A percentile compares a stretch with the other conserved stretches of the same genome.
Conservation (phyloP, 2,113 vertebrate species). For the Myrmecophaga tridactyla region DNA sequence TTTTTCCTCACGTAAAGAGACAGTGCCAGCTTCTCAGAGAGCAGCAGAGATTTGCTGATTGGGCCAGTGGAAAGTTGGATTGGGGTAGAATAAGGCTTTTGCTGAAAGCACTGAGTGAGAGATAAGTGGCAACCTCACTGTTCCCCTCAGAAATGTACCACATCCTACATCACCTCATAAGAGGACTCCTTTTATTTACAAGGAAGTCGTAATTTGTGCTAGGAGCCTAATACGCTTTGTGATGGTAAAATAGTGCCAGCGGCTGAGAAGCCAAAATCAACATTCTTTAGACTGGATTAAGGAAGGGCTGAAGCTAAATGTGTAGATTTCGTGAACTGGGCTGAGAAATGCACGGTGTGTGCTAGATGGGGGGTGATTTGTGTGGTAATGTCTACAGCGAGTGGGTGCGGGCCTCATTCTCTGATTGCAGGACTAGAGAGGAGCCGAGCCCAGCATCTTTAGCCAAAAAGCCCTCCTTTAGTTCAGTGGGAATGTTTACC, state of each 20-base stretch:
- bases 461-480: constrained; percentile 62
- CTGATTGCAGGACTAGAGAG: constrained; percentile 16
- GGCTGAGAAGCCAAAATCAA: constrained; percentile 70
- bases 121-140: neutral
- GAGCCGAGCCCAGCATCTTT: constrained; percentile 43
- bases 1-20: constrained; percentile 55
- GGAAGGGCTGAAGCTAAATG: neutral
- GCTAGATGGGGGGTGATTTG: constrained; percentile 46
- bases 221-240: constrained; percentile 73
- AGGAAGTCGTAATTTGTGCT: constrained; percentile 71
- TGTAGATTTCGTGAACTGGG: neutral
- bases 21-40: constrained; percentile 50
- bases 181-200: constrained; percentile 74
- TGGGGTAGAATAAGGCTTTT: neutral
- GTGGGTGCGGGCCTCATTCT: constrained; percentile 45
- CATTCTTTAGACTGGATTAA: constrained; percentile 35
- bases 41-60: constrained; percentile 35
- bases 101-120: neutral
- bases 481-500: constrained; percentile 75
- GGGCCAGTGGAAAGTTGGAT: constrained; percentile 42
- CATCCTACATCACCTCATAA: constrained; percentile 70
- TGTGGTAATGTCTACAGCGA: constrained; percentile 12
- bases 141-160: constrained; percentile 74
- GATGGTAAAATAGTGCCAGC: constrained; percentile 73
- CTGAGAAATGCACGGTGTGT: neutral